These are phyloP conservation scores for Leptinotarsa lineolata DNA, from an alignment of 1,140 invertebrate genomes.

Conservation along the genomic window DNA sequence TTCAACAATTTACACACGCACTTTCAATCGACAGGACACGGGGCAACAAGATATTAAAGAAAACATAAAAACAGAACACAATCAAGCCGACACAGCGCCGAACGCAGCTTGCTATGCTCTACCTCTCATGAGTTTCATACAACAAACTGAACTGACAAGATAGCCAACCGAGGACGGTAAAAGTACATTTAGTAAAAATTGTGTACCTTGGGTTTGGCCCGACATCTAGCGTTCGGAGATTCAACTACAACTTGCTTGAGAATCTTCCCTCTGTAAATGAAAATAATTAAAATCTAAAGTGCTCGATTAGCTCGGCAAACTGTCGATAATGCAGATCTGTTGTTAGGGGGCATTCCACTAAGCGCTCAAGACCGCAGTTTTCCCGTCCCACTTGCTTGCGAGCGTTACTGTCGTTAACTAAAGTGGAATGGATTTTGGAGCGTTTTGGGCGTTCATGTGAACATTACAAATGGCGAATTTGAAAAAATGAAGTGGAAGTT, in stretches of 20 bases:
- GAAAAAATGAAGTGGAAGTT: no score
- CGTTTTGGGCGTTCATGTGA: no score
- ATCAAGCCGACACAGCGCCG: constrained; percentile 38
- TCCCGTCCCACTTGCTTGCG: no score
- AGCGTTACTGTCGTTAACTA: no score
- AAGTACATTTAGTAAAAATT: background rate
- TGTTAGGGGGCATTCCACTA: no score
- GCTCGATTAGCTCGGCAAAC: no score
- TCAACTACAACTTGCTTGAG: background rate
- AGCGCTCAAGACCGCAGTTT: no score
- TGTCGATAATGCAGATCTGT: no score
- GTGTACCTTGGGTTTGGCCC: background rate
- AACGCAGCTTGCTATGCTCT: constrained; percentile 38
- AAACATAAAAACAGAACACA: constrained; percentile 40
- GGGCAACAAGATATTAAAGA: constrained; percentile 29
- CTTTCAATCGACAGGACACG: constrained; percentile 27
- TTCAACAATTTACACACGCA: constrained; percentile 26
- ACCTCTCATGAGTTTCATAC: constrained; percentile 1
- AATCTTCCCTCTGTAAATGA: no score
- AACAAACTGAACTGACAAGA: constrained; percentile 19
- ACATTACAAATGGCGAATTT: no score
- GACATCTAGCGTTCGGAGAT: background rate
- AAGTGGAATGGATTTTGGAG: no score
- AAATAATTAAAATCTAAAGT: no score
- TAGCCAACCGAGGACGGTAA: background rate